A percentile compares a stretch with the other conserved stretches of the same genome.
Conservation (phyloP, 1,140 invertebrate species). For the Orchestia grillus region DNA sequence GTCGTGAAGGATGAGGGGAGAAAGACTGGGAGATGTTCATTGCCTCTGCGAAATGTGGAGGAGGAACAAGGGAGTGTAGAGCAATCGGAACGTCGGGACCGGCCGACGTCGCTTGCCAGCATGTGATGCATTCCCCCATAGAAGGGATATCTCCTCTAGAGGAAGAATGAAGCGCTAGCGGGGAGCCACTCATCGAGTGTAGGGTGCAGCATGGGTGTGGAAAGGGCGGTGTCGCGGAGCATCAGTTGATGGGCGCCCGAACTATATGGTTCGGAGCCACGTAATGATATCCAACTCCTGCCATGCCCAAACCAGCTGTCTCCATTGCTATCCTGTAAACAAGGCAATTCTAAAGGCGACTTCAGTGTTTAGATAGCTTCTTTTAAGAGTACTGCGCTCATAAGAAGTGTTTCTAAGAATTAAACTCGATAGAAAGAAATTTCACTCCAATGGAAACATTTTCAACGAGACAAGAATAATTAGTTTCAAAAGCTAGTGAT, state of each 20-base stretch:
- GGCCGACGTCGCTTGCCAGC: slow-evolving; percentile 47
- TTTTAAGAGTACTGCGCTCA: background rate
- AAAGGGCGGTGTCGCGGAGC: slow-evolving; percentile 54
- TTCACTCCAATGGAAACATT: background rate
- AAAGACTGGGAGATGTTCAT: slow-evolving; percentile 13
- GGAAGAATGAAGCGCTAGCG: slow-evolving; percentile 59
- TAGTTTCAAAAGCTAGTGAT: background rate
- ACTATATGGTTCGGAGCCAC: slow-evolving; percentile 92
- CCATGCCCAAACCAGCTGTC: slow-evolving; percentile 88
- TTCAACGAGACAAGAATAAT: background rate
- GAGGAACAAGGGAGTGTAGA: slow-evolving; percentile 17
- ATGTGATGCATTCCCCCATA: background rate
- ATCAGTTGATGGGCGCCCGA: slow-evolving; percentile 90
- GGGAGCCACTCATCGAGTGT: slow-evolving; percentile 58
- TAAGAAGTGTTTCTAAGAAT: background rate
- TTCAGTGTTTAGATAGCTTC: background rate
- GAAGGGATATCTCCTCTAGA: slow-evolving; percentile 51
- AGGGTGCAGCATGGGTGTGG: slow-evolving; percentile 32
- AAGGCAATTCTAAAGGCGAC: slow-evolving; percentile 4
- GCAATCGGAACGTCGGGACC: slow-evolving; percentile 35
- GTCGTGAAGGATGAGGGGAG: background rate
- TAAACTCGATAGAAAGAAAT: background rate
- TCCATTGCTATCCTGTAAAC: slow-evolving; percentile 90
- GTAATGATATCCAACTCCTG: slow-evolving; percentile 90
- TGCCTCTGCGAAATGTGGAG: background rate